These are phyloP conservation scores for Blastobasis adustella DNA, from an alignment of 2,888 invertebrate species.

Conservation along the genomic window DNA sequence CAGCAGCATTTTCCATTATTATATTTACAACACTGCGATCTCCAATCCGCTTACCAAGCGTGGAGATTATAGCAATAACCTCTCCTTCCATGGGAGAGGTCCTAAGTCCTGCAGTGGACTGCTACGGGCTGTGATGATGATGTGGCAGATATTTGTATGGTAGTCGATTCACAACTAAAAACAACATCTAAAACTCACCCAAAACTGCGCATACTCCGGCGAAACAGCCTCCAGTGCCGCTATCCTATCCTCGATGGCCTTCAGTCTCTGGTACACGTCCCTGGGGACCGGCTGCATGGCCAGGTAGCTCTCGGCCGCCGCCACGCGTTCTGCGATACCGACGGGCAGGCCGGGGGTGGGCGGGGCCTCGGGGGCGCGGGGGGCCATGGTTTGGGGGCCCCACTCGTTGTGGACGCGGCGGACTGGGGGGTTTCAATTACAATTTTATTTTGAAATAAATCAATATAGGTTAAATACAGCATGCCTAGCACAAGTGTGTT, in stretches of 20 bases:
- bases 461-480: neutral
- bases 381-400: constrained; percentile 76
- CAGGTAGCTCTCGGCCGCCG: constrained; percentile 78
- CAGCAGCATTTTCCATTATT: too few relatives aligned
- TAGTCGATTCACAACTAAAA: neutral
- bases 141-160: too few relatives aligned
- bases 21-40: too few relatives aligned
- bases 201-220: constrained; percentile 85
- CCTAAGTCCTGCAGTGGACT: too few relatives aligned
- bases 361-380: constrained; percentile 21
- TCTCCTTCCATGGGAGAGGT: too few relatives aligned
- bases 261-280: constrained; percentile 81
- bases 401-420: constrained; percentile 80
- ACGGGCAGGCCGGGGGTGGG: constrained; percentile 41
- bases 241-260: constrained; percentile 83
- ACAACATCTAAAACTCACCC: constrained; percentile 30
- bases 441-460: neutral
- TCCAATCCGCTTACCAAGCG: too few relatives aligned
- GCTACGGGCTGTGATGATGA: too few relatives aligned
- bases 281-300: constrained; percentile 72
- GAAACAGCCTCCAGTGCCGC: constrained; percentile 83
- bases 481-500: too few relatives aligned
- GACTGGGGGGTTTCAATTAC: constrained; percentile 56
- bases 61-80: too few relatives aligned
- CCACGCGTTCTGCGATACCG: constrained; percentile 80